These are phyloP conservation scores for Pterocles orientalis DNA, from an alignment of 2,113 vertebrate species.

Conservation along the genomic window DNA sequence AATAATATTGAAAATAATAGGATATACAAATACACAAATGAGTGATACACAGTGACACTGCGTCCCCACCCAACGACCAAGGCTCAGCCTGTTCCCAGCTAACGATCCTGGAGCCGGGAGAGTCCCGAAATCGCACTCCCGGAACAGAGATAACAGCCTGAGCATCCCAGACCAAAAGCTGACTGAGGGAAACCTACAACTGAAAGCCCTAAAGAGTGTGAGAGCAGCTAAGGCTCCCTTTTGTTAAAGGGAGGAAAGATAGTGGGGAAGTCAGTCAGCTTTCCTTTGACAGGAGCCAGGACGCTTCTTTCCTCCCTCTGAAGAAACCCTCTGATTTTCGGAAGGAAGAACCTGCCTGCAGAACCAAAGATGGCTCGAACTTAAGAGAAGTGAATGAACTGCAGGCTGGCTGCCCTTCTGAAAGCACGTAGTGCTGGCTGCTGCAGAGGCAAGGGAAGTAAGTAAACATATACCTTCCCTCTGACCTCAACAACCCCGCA, in stretches of 20 bases:
- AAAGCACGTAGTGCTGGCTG: background rate
- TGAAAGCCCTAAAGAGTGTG: background rate
- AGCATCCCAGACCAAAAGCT: background rate
- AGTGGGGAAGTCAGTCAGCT: background rate
- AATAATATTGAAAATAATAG: no score
- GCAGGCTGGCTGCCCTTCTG: background rate
- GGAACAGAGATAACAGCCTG: no score
- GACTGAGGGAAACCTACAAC: background rate
- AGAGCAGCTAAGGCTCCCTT: background rate
- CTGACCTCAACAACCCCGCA: background rate
- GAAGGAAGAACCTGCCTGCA: background rate
- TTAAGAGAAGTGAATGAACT: background rate
- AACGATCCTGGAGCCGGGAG: no score
- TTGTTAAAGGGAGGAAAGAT: background rate
- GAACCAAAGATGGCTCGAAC: background rate
- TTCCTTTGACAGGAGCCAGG: background rate
- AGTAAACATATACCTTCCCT: background rate
- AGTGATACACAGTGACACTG: no score
- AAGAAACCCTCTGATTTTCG: background rate
- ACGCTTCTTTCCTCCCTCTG: background rate
- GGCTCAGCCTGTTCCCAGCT: no score
- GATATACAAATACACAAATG: no score
- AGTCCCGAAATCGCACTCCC: no score
- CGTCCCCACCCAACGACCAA: no score
- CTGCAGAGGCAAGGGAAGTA: background rate